Base-by-base conservation (phyloP, 1,140 invertebrate species). In the Acromyrmex echinatior region DNA sequence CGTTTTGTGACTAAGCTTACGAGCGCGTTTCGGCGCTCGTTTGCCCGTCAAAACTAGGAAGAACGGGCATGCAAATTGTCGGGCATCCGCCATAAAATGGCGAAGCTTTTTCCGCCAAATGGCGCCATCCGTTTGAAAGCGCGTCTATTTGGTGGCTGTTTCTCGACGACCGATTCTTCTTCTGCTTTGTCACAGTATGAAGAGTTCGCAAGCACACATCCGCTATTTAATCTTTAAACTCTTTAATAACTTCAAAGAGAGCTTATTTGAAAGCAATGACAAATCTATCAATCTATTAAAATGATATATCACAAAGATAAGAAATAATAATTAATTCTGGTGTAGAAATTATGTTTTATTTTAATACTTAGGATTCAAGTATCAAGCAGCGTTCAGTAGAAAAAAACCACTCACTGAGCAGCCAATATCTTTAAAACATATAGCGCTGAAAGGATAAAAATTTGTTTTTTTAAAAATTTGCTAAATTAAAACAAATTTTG, bases 51-150 rank as follows among this genome's bases (percentile, higher is more conserved):
- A 84, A 84, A 84, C 70, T 79, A 53, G 74, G 51, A 86, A 86
- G 82, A 66, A 79, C 82, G 82, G 66, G 76, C 74, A 86, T 79
- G 82, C 82, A 86, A 86, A 86, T 86, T 65, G 73, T 68, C 76
- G 62, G 63, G 21, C 49, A 21, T 25, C 60, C 31, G 73, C 76
- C 74, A 66, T 86, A 86, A 86, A 86, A 68, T 49, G 60, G 74
- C 21, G 62, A 79, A 65, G 82, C 82, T 86, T 86, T 86, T 86
- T 86, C 74, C 82, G 35, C 56, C 80, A 71, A 84, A 84, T 76
- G 80, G 70, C 80, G 70, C 70, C 80, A 84, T 84, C 56, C 80
- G 70, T 84, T 84, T 76, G 70, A 74, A 76, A 84, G 56, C 80
- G 56, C 80, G 70, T 84, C 80, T 84, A 84, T 84, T 74, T 84